Base-by-base conservation (phyloP, 2,888 invertebrate genomes). In the Tetanocera ferruginea region DNA sequence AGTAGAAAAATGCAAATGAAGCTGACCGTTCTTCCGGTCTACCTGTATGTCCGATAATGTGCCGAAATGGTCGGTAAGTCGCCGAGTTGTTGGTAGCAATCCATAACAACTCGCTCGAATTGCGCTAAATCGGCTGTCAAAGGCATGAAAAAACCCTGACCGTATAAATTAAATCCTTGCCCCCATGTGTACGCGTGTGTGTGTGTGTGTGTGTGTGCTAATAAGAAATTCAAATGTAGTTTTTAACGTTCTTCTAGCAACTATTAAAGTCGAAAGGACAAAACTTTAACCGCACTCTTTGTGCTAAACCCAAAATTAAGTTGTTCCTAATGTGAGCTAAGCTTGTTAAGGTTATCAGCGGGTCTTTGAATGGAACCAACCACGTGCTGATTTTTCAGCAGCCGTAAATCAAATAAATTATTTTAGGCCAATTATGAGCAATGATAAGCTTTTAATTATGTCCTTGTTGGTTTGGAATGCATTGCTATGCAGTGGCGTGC, bases 61-160 rank as follows among this genome's bases (percentile, higher is more conserved):
- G 66, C 66, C 34, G 3, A n/a, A 66, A 31, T 66, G 19, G 34
- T 11, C 37, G 49, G 25, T 69, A 17, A 25, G 17, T 25, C 69
- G 28, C 19, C 51, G 37, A 64, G 28, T 9, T 9, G 23, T 11
- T 52, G 19, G 19, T 14, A 23, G 23, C 23, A 60, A 43, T 19
- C 43, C 73, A 43, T 73, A 62, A 66, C 51, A 52, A 34, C 8
- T 34, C 55, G 52, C 49, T 34, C 31, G 31, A 62, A 66, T 64
- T 51, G 76, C 51, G 76, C 79, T 80, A 80, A 80, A 79, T 70
- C 81, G 83, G 74, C 83, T 87, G 84, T 87, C 86, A 86, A 75
- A 84, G 83, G 85, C 86, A 87, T 86, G 87, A 87, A 86, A 86
- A 86, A 82, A 82, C 82, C 82, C 83, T 83, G 83, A 86, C 82